phyloP scores from a whole-genome alignment of 2,113 vertebrate species.

The Macquaria ambigua region DNA sequence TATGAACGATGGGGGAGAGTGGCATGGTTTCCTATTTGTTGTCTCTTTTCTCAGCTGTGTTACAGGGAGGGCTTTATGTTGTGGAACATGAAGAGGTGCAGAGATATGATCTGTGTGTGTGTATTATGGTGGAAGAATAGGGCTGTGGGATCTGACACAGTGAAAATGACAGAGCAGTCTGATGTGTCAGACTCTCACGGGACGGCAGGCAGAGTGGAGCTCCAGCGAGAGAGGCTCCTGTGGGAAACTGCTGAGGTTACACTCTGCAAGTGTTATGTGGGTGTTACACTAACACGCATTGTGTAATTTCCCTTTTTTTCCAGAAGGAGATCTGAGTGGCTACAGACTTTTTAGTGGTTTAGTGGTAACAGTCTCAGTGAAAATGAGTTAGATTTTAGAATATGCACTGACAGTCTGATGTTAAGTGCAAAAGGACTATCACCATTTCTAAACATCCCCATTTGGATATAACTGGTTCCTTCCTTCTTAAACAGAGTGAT shows the following conservation, averaged over 20 bases:
- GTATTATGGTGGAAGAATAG: conserved; percentile 64
- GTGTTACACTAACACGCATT: conserved; percentile 44
- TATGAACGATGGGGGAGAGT: conserved; percentile 33
- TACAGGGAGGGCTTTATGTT: conserved; percentile 56
- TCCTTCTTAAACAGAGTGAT: no score
- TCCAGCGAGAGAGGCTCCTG: conserved; percentile 45
- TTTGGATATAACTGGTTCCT: not conserved
- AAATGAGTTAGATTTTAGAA: not conserved
- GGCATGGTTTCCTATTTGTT: conserved; percentile 54
- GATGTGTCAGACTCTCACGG: conserved; percentile 76
- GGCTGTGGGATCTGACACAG: conserved; percentile 73
- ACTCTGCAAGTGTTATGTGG: conserved; percentile 39
- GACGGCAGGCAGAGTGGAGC: conserved; percentile 48
- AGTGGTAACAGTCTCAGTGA: not conserved
- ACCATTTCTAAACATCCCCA: not conserved
- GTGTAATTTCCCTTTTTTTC: conserved; percentile 39
- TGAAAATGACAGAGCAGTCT: conserved; percentile 69
- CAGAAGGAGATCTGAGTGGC: not conserved
- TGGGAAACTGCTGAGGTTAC: conserved; percentile 74
- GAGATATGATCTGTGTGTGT: conserved; percentile 66
- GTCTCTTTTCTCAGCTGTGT: conserved; percentile 48
- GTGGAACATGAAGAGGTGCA: conserved; percentile 43
- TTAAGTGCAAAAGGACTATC: not conserved
- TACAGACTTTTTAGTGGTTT: conserved; percentile 1
- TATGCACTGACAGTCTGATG: not conserved